Evolutionary conservation across 2,797 vertebrate genomes (phyloP), one percentile per base, ranked within the genome.

Genomic region (Leptoclinus maculatus): DNA sequence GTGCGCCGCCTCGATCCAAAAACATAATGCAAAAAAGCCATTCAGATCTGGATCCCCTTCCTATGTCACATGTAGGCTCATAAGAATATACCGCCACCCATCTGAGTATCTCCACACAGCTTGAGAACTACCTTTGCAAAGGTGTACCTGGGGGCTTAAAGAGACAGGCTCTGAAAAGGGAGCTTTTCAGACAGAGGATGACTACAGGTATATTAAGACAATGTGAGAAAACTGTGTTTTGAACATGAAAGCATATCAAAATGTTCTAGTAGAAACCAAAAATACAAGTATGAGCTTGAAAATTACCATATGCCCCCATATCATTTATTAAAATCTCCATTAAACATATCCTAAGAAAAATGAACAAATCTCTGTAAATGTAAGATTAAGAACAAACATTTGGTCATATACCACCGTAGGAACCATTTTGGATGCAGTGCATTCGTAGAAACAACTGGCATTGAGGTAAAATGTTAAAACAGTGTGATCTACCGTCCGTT

Each of bases 391-490:
- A 66, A 34, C 58, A 66, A 71, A 70, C 12, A 66, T 36, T 60
- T 51, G 12, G 62, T 66, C 49, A 12, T 34, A 32, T 45, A 60
- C 66, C 83, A 85, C 77, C 7, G 7, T 13, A 59, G 12, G 25
- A 72, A 86, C 64, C 23, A 39, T 80, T 82, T 80, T 0, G 13
- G 14, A 71, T 65, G 25, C 2, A 81, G 57, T 76, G 39, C 53
- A 53, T 66, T 43, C 23, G 23, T 12, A 69, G 2, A 83, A 87
- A 53, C 34, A 45, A 19, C 21, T 11, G 14, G 17, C 13, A 25
- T 7, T 73, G 80, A 88, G 71, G 68, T 88, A 80, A 74, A 79
- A 76, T 11, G 29, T 75, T 54, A 63, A 6, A 70, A 68, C 34
- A 70, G 23, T 58, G 23, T 76, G 21, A 78, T 47, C 53, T 62